Percentiles rank a stretch among this genome's conserved stretches.
phyloP scores from a whole-genome alignment of 1,140 invertebrate species.

The Cylas formicarius region DNA sequence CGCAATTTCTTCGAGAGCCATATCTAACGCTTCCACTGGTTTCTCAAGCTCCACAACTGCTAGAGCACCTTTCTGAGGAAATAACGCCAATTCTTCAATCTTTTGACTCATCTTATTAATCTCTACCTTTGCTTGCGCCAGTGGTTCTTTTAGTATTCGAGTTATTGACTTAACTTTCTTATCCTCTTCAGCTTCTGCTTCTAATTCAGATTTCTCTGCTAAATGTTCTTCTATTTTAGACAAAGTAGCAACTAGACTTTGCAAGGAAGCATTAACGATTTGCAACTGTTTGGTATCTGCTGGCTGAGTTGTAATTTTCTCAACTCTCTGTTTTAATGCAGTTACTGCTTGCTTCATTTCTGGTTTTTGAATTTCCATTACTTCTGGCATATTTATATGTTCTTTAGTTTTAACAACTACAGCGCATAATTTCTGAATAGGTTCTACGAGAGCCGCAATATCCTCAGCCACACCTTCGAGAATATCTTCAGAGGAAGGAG shows the following conservation, averaged over 20 bases:
- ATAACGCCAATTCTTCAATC: too few relatives aligned
- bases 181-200: too few relatives aligned
- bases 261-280: not conserved
- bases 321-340: constrained; percentile 1
- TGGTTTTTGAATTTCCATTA: not conserved
- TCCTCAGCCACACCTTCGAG: not conserved
- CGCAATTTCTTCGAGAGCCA: too few relatives aligned
- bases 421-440: constrained; percentile 11
- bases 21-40: too few relatives aligned
- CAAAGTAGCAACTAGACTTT: not conserved
- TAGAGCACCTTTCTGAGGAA: too few relatives aligned
- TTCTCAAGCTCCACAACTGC: too few relatives aligned
- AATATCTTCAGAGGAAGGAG: not conserved
- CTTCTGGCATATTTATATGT: too few relatives aligned
- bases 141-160: too few relatives aligned
- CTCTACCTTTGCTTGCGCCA: too few relatives aligned
- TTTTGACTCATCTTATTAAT: too few relatives aligned
- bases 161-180: too few relatives aligned
- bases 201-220: too few relatives aligned
- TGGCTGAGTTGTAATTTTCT: not conserved
- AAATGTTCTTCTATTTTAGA: not conserved
- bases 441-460: constrained; percentile 4
- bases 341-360: constrained; percentile 2
- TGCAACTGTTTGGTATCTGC: not conserved
- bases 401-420: constrained; percentile 12